A percentile compares a stretch with the other conserved stretches of the same genome.
Conservation (phyloP, 1,140 invertebrate genomes). For the Monomorium pharaonis region DNA sequence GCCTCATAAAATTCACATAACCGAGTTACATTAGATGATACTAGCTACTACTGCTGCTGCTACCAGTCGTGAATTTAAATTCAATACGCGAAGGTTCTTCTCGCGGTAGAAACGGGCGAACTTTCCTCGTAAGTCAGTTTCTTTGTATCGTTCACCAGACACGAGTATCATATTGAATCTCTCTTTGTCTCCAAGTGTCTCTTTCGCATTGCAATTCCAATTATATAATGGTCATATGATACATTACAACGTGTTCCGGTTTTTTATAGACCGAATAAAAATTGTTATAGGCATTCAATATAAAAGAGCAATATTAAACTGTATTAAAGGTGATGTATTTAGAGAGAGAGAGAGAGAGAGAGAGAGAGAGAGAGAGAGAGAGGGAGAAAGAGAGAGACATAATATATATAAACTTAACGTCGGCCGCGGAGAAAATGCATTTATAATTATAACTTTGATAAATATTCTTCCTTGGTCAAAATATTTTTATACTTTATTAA, state of each 20-base stretch:
- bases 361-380: too few relatives aligned
- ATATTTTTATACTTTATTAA: neutral
- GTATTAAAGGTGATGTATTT: neutral
- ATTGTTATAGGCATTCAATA: neutral
- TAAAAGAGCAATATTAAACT: neutral
- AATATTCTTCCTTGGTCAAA: neutral
- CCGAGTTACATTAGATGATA: slow-evolving; percentile 57
- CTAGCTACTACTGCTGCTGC: slow-evolving; percentile 25
- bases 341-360: too few relatives aligned
- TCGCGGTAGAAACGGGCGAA: slow-evolving; percentile 9
- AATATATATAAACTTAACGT: neutral
- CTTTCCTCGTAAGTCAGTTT: slow-evolving; percentile 60
- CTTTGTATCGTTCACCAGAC: slow-evolving; percentile 28
- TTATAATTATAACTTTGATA: neutral
- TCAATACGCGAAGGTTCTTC: slow-evolving; percentile 35
- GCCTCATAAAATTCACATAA: slow-evolving; percentile 59
- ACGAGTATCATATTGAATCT: slow-evolving; percentile 54
- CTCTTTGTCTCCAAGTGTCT: slow-evolving; percentile 54
- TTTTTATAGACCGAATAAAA: neutral
- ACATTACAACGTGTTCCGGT: neutral
- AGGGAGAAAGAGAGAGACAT: too few relatives aligned
- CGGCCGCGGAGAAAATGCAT: too few relatives aligned
- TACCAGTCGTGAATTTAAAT: slow-evolving; percentile 52
- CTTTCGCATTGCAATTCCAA: slow-evolving; percentile 52
- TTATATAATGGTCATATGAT: slow-evolving; percentile 55